phyloP scores from a whole-genome alignment of 2,888 invertebrate species.

The Leptopterna dolabrata region DNA sequence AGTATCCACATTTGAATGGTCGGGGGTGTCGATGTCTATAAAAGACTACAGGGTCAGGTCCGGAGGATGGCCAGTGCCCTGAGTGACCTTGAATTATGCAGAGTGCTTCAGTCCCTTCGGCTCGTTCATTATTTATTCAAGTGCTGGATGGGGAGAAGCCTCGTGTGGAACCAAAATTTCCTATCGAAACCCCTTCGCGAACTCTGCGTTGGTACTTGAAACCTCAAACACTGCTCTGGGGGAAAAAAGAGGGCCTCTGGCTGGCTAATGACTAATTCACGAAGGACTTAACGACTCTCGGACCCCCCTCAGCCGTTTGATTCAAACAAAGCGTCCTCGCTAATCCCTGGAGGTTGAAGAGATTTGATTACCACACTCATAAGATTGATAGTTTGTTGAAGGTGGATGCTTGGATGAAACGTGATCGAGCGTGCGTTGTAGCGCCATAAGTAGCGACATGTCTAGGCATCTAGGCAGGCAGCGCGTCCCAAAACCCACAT shows the following conservation, averaged over 20 bases:
- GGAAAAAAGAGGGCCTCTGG: background rate
- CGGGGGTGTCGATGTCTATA: background rate
- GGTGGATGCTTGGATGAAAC: too few relatives aligned
- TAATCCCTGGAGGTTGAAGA: too few relatives aligned
- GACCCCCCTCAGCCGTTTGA: background rate
- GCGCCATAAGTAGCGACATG: too few relatives aligned
- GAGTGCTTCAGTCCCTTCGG: background rate
- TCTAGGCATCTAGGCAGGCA: too few relatives aligned
- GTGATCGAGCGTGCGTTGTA: too few relatives aligned
- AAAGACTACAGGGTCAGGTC: background rate
- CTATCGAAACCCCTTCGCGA: slow-evolving; percentile 10
- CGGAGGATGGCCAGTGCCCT: background rate
- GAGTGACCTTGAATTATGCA: slow-evolving; percentile 35
- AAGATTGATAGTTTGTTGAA: too few relatives aligned
- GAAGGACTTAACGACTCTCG: background rate
- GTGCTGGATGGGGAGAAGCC: background rate
- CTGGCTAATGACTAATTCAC: background rate
- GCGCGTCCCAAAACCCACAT: too few relatives aligned
- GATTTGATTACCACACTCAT: too few relatives aligned
- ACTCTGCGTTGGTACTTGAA: background rate
- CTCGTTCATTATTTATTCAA: slow-evolving; percentile 22
- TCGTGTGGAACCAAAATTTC: slow-evolving; percentile 16
- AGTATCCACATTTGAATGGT: too few relatives aligned
- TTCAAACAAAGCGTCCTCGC: too few relatives aligned
- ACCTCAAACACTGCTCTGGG: background rate